Evolutionary conservation across 37 sponge, comb jelly and placozoan genomes (phyloP), one percentile per base, ranked within the genome.

Genomic region (Dysidea cf. avara): DNA sequence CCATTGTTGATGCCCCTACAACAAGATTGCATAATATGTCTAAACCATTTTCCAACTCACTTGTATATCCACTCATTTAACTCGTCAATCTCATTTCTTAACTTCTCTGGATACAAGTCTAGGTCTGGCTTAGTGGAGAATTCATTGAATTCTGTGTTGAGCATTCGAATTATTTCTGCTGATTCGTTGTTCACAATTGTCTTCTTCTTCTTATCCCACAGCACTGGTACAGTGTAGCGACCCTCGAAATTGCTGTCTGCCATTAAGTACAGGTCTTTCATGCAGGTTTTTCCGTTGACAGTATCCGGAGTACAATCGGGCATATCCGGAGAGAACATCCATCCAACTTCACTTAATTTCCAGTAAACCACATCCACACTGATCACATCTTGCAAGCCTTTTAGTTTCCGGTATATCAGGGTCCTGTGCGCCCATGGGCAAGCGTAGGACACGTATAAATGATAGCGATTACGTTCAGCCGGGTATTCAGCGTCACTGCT

Each of bases 381-480:
- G 50, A 91, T 87, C 7, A 70, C 87, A n/a, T 88, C 80, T 68
- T 90, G 88, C 0, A 95, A 82, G 0, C 96, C 92, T 60, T 95
- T 95, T 56, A 90, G 56, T 39, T 76, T 77, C 2, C 96, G 66
- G 25, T 32, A 53, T 38, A 95, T 79, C 7, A 92, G 65, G 1
- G 96, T 81, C 13, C 96, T 64, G 48, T 95, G 93, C 6, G 96
- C 96, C 83, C 83, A 96, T 20, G 96, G 96, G 71, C 96, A 96
- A 17, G 90, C 93, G 20, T 75, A 72, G 46, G 96, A 88, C 1
- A 96, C 87, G 64, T 92, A 96, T 34, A 96, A 74, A 47, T 96
- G 96, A 73, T 96, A 96, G 20, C 96, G 93, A 0, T 66, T 77
- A 21, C 21, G 48, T 64, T 92, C 93, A 24, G 96, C 80, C 16